A percentile compares a stretch with the other conserved stretches of the same genome.
Conservation (phyloP, 2,797 vertebrate genomes). For the Clarias pachynema region DNA sequence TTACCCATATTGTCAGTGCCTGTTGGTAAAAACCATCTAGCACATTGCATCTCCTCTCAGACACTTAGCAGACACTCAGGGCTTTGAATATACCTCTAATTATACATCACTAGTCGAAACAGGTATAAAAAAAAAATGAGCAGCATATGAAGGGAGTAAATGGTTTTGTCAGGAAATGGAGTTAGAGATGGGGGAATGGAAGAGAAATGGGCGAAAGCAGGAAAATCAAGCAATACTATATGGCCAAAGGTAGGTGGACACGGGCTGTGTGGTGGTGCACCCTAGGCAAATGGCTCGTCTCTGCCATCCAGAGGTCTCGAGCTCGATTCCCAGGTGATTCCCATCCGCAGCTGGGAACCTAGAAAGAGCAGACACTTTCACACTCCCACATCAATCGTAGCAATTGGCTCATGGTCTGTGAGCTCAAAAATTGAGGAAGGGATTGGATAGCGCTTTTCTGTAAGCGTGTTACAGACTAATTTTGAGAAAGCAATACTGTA, state of each 20-base stretch:
- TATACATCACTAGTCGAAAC: conserved; percentile 13
- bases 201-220: not conserved
- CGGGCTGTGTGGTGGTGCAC: too few relatives aligned
- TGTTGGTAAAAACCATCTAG: conserved; percentile 13
- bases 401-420: too few relatives aligned
- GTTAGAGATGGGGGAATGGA: not conserved
- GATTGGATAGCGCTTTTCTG: too few relatives aligned
- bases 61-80: conserved; percentile 25
- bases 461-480: too few relatives aligned
- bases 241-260: not conserved
- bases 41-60: conserved; percentile 41
- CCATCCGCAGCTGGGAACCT: too few relatives aligned
- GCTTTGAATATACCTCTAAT: conserved; percentile 35
- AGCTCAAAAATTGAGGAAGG: too few relatives aligned
- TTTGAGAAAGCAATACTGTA: too few relatives aligned
- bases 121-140: not conserved
- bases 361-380: too few relatives aligned
- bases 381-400: too few relatives aligned
- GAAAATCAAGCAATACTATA: not conserved
- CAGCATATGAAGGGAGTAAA: conserved; percentile 2
- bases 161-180: not conserved
- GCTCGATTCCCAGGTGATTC: too few relatives aligned
- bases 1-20: conserved; percentile 43
- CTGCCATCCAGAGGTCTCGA: too few relatives aligned
- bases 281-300: too few relatives aligned